Evolutionary conservation across 2,113 vertebrate genomes (phyloP).

Genomic region (Kryptolebias marmoratus): DNA sequence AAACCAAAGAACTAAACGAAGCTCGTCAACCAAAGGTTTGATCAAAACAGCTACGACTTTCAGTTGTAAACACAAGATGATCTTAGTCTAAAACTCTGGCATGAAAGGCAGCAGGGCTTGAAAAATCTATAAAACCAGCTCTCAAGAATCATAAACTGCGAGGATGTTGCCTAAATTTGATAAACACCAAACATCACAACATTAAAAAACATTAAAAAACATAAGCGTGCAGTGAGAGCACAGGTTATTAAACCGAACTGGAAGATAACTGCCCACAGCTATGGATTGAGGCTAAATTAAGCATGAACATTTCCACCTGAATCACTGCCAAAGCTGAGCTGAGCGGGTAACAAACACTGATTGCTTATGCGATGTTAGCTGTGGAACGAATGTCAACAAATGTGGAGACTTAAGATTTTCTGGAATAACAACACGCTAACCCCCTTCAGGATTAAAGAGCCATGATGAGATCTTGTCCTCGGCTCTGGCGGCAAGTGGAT

Average conservation of each 20-base stretch:
- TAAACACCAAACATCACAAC: background rate
- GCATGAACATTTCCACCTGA: background rate
- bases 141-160: background rate
- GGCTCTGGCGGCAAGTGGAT: slow-evolving; percentile 2
- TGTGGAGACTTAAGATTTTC: slow-evolving; percentile 19
- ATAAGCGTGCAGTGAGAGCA: background rate
- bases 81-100: too few species aligned
- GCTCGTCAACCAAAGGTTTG: background rate
- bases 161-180: background rate
- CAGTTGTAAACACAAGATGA: too few species aligned
- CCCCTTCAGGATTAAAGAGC: slow-evolving; percentile 34
- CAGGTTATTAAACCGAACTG: background rate
- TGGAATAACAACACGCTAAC: slow-evolving; percentile 9
- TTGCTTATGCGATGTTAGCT: background rate
- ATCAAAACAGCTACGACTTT: too few species aligned
- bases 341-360: background rate
- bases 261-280: background rate
- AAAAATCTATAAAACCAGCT: too few species aligned
- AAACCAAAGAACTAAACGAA: background rate
- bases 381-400: slow-evolving; percentile 39
- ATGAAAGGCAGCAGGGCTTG: too few species aligned
- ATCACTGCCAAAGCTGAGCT: slow-evolving; percentile 3
- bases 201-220: background rate
- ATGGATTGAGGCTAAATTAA: background rate
- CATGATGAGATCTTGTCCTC: slow-evolving; percentile 22